Evolutionary conservation across 2,888 invertebrate genomes (phyloP).

Genomic region (Alentia gelatinosa): DNA sequence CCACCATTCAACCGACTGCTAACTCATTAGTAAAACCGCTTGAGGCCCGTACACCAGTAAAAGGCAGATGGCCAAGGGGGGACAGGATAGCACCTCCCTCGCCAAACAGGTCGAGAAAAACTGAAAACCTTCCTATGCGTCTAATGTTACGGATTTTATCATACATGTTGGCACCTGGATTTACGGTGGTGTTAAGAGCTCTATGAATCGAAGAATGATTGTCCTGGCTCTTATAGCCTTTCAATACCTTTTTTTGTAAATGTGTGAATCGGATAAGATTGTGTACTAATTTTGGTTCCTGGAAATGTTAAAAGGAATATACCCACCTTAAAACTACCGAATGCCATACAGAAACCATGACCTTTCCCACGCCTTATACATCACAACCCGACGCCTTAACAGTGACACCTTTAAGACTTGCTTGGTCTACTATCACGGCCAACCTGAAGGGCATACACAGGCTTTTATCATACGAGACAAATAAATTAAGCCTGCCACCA

Average conservation of each 20-base stretch:
- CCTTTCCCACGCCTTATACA: neutral
- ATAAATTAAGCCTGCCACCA: too few relatives aligned
- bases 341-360: neutral
- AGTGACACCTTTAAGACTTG: neutral
- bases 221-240: neutral
- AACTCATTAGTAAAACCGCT: conserved; percentile 40
- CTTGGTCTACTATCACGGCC: neutral
- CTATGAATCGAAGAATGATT: neutral
- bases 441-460: neutral
- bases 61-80: neutral
- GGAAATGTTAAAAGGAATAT: neutral
- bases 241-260: neutral
- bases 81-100: neutral
- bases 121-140: neutral
- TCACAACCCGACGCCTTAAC: neutral
- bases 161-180: neutral
- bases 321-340: neutral
- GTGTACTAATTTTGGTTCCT: neutral
- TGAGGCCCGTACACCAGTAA: neutral
- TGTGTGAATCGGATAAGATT: neutral
- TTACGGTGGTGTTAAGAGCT: neutral
- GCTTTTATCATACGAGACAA: too few relatives aligned
- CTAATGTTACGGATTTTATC: neutral
- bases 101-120: neutral
- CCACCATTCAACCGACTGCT: neutral